Percentiles rank a stretch among this genome's conserved stretches.
These are phyloP conservation scores for Morphnarchus princeps DNA, from an alignment of 2,113 vertebrate species.

Conservation along the genomic window DNA sequence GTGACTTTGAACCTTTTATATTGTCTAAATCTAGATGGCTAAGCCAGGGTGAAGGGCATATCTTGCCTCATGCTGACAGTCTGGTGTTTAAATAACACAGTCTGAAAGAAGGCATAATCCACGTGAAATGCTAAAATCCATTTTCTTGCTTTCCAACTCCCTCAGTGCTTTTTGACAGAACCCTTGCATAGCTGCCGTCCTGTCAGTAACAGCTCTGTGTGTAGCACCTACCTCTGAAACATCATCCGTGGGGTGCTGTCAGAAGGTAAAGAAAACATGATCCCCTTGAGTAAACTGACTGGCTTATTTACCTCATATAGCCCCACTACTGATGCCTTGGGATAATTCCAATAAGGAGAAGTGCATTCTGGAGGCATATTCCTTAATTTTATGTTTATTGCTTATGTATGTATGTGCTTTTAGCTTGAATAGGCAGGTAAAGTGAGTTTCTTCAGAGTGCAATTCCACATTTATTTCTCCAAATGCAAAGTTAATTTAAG, in stretches of 20 bases:
- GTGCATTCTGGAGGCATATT: not conserved
- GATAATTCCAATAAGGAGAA: not conserved
- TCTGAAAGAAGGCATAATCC: not conserved
- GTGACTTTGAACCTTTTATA: not conserved
- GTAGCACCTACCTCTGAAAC: not conserved
- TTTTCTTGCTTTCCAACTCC: not conserved
- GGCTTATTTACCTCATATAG: not conserved
- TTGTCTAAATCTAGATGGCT: not conserved
- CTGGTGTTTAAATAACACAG: not conserved
- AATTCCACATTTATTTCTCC: not conserved
- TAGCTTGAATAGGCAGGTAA: not conserved
- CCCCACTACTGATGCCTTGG: not conserved
- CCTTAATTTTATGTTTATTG: not conserved
- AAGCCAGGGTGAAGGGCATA: not conserved
- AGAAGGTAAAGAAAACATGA: not conserved
- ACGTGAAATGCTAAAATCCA: accelerated
- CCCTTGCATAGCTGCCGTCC: not conserved
- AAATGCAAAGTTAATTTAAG: not conserved
- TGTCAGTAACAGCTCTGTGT: not conserved
- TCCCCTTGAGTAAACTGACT: not conserved
- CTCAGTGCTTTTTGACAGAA: not conserved
- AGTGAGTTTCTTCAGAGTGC: not conserved
- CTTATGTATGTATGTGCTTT: not conserved
- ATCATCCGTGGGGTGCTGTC: not conserved
- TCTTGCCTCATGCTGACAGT: not conserved